A percentile compares a stretch with the other conserved stretches of the same genome.
phyloP scores from a whole-genome alignment of 2,888 invertebrate species.

The Sceliomorpha sp. region DNA sequence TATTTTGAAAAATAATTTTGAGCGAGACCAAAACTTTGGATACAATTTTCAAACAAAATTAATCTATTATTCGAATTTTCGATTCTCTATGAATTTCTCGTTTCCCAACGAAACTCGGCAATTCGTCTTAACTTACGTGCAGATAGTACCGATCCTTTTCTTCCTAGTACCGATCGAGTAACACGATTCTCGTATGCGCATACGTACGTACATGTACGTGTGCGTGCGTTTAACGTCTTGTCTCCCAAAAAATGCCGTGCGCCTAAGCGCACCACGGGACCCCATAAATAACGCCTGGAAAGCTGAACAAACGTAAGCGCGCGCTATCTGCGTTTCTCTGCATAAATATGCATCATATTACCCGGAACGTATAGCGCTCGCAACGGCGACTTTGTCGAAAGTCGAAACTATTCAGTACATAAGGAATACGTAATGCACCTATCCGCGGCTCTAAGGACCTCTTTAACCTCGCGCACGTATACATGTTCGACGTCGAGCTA shows the following conservation, averaged over 20 bases:
- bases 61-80: too few species aligned
- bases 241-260: constrained; percentile 8
- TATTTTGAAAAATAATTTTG: too few species aligned
- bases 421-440: constrained; percentile 43
- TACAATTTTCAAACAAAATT: too few species aligned
- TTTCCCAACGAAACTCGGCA: too few species aligned
- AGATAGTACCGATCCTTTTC: too few species aligned
- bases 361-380: constrained; percentile 9
- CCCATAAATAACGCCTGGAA: constrained; percentile 11
- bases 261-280: constrained; percentile 1
- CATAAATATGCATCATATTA: constrained; percentile 22
- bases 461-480: constrained; percentile 37
- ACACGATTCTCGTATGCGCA: too few species aligned
- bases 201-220: too few species aligned
- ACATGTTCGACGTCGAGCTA: constrained; percentile 1
- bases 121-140: too few species aligned
- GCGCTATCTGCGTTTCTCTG: constrained; percentile 18
- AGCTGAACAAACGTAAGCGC: constrained; percentile 14
- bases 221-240: not conserved
- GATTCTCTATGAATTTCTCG: too few species aligned
- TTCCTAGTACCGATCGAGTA: too few species aligned
- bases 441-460: constrained; percentile 49
- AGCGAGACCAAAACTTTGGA: too few species aligned
- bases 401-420: constrained; percentile 18
- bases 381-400: constrained; percentile 21